Base-by-base conservation (phyloP, 2,888 invertebrate species). In the Lithophane ornitopus region DNA sequence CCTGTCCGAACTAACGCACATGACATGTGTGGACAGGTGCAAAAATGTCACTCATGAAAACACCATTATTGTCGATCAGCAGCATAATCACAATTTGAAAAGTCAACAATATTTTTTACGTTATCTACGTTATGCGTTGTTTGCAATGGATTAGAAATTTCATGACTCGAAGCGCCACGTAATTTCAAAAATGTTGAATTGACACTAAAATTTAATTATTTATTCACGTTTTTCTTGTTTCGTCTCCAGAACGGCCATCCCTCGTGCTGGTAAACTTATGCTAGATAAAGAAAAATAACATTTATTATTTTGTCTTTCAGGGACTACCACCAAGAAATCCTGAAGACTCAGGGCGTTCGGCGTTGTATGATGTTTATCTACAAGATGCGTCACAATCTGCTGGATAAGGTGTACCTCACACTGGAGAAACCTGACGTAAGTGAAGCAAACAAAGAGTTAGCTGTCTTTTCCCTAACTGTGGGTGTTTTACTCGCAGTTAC, bases 311-410 rank as follows among this genome's bases (percentile, higher is more conserved):
- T 52, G 9, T 12, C 1, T 46, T 44, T 14, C 90, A 97, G 98
- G 82, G 97, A 98, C 87, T 99, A 98, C 91, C 98, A 99, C 86
- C 98, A 98, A 92, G 98, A 98, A 91, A 98, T 98, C 76, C 94
- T 99, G 74, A 99, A 99, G 94, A 98, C 98, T 12, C 98, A 98
- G 86, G 99, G 99, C 22, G 96, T 99, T 80, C 97, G 98, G 34
- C 98, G 98, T 91, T 98, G 98, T 88, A 95, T 99, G 92, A 97
- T 97, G 86, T 98, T 99, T 93, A 97, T 99, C 69, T 98, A 98
- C 91, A 97, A 97, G 88, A 94, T 98, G 86, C 97, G 98, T 81
- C 97, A 97, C 75, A 96, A 97, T 80, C 97, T 98, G 14, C 94
- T 98, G 72, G 96, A 97, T 86, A 98, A 98, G 90, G 98, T 98